Conservation (phyloP, 1,140 invertebrate species). For the Pantala flavescens region DNA sequence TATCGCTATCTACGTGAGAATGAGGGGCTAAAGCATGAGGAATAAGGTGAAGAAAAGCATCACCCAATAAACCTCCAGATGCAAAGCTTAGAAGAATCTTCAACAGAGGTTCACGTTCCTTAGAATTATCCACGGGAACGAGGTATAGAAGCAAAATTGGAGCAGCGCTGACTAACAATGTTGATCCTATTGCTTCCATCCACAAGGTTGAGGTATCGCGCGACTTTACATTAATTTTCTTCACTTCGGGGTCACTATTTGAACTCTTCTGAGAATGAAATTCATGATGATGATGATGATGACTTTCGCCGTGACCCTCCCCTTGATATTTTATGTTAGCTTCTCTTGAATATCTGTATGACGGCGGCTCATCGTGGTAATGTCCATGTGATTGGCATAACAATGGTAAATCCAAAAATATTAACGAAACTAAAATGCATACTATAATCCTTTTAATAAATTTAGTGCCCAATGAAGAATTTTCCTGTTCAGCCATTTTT, state of each 20-base stretch:
- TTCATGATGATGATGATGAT: conserved; percentile 19
- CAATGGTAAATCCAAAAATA: conserved; percentile 36
- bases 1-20: conserved; percentile 29
- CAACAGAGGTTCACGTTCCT: conserved; percentile 69
- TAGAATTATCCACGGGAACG: conserved; percentile 81
- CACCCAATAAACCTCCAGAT: conserved; percentile 86
- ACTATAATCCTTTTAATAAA: conserved; percentile 16
- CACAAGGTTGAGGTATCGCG: conserved; percentile 40
- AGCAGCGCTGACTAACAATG: conserved; percentile 83
- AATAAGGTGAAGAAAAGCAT: conserved; percentile 94
- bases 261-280: conserved; percentile 27
- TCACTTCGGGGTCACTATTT: conserved; percentile 24
- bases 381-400: conserved; percentile 34
- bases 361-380: conserved; percentile 44
- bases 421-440: conserved; percentile 28
- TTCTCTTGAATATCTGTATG: conserved; percentile 62
- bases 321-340: conserved; percentile 47
- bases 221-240: conserved; percentile 23
- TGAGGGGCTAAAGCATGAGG: conserved; percentile 76
- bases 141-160: conserved; percentile 90
- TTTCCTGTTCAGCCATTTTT: no score
- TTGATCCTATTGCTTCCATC: conserved; percentile 76
- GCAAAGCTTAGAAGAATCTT: conserved; percentile 90
- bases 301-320: conserved; percentile 18
- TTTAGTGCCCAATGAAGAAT: no score